Conservation (phyloP, 2,797 vertebrate species). For the Smutsia temminckii region DNA sequence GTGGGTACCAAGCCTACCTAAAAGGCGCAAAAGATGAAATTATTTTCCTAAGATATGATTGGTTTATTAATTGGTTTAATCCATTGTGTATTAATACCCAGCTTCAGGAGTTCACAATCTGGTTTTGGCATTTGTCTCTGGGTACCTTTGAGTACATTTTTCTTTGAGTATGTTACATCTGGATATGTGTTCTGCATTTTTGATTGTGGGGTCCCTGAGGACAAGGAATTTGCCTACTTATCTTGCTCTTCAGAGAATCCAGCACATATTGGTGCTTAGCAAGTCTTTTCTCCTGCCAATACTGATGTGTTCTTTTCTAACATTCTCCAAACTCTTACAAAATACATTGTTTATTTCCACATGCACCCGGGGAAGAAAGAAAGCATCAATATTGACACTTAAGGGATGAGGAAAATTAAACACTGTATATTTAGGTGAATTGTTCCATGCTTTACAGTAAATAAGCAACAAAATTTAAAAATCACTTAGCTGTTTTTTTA, state of each 20-base stretch:
- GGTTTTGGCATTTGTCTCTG: neutral
- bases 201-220: neutral
- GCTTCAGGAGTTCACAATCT: neutral
- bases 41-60: neutral
- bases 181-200: neutral
- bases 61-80: neutral
- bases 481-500: neutral
- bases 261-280: neutral
- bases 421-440: neutral
- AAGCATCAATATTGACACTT: conserved; percentile 33
- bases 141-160: neutral
- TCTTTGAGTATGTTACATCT: neutral
- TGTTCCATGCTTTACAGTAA: neutral
- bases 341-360: conserved; percentile 40
- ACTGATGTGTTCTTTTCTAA: neutral
- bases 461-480: neutral
- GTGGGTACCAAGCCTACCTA: neutral
- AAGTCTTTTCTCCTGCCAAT: conserved; percentile 31
- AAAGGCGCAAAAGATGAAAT: neutral
- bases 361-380: neutral
- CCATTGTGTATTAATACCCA: neutral
- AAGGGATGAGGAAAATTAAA: conserved; percentile 43
- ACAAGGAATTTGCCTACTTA: neutral
- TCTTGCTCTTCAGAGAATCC: neutral
- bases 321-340: neutral